A percentile compares a stretch with the other conserved stretches of the same genome.
These are phyloP conservation scores for Alauda arvensis DNA, from an alignment of 2,797 vertebrate genomes.

Conservation along the genomic window DNA sequence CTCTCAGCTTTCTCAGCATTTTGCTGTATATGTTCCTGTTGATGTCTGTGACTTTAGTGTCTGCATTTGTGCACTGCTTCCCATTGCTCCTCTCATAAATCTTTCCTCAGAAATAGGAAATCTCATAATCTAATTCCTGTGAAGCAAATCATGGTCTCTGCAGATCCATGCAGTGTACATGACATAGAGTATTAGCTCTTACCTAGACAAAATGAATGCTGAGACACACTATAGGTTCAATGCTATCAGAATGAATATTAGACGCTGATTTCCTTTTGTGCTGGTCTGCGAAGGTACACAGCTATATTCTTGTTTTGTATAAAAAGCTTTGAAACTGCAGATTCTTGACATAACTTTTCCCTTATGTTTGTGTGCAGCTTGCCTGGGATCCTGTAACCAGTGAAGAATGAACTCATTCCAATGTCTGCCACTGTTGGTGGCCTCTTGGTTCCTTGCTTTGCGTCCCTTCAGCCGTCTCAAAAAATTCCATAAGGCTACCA, in stretches of 20 bases:
- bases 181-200: not conserved
- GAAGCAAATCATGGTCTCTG: not conserved
- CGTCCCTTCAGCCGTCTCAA: not conserved
- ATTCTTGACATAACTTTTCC: not conserved
- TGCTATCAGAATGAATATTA: not conserved
- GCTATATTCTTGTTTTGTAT: not conserved
- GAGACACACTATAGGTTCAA: not conserved
- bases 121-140: not conserved
- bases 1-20: not conserved
- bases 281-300: not conserved
- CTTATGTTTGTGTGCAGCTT: not conserved
- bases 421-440: not conserved
- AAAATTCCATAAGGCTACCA: not conserved
- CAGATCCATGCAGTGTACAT: not conserved
- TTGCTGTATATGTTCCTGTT: not conserved
- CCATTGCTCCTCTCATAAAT: not conserved
- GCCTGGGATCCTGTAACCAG: rapidly evolving
- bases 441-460: not conserved
- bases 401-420: not conserved
- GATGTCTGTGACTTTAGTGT: not conserved
- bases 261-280: not conserved
- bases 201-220: not conserved
- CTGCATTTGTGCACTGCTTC: not conserved
- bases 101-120: not conserved
- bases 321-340: not conserved